Conservation (phyloP, 1,140 invertebrate genomes). For the Cydia fagiglandana region DNA sequence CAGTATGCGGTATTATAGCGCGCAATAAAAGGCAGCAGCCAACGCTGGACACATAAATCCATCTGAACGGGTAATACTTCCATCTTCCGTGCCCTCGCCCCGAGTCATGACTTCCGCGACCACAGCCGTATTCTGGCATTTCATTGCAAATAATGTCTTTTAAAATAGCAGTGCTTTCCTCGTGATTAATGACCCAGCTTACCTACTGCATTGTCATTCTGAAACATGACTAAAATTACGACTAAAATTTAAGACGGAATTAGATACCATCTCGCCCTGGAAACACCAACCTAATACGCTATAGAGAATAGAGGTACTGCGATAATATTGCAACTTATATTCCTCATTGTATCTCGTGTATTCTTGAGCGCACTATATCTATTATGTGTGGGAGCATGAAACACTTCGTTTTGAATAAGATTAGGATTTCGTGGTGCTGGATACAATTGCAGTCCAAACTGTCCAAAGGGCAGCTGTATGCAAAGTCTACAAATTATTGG, state of each 20-base stretch:
- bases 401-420: no score
- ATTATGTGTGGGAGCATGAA: no score
- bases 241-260: not conserved
- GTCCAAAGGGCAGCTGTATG: not conserved
- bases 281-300: no score
- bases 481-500: not conserved
- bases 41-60: constrained; percentile 25
- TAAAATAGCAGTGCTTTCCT: not conserved
- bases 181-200: not conserved
- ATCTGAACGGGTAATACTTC: constrained; percentile 20
- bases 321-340: no score
- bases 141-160: constrained; percentile 8
- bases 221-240: not conserved
- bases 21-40: constrained; percentile 14
- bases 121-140: constrained; percentile 19
- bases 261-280: no score
- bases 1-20: constrained; percentile 17
- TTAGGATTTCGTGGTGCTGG: not conserved
- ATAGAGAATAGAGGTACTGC: no score
- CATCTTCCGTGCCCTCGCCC: constrained; percentile 13
- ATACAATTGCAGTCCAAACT: not conserved
- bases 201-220: not conserved
- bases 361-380: no score
- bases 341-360: no score
- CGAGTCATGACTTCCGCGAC: constrained; percentile 16